Evolutionary conservation across 2,888 invertebrate species (phyloP).

Genomic region (Eristalis tenax): DNA sequence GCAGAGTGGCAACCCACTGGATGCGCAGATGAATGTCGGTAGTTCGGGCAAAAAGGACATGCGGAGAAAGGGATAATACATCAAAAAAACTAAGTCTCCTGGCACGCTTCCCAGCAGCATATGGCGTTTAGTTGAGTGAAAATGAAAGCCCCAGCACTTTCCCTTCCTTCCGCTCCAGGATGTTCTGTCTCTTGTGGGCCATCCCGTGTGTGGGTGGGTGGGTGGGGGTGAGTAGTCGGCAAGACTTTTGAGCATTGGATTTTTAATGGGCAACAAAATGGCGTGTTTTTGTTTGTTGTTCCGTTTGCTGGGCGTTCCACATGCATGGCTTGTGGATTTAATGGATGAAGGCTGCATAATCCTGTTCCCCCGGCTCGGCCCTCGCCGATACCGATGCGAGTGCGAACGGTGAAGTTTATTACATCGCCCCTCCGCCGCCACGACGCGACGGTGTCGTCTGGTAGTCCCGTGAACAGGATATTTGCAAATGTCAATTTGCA

Average conservation of each 20-base stretch:
- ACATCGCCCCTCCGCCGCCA: neutral
- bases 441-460: neutral
- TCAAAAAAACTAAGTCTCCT: slow-evolving; percentile 52
- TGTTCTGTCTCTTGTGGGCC: neutral
- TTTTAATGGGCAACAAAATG: slow-evolving; percentile 60
- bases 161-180: neutral
- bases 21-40: slow-evolving; percentile 8
- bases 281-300: slow-evolving; percentile 50
- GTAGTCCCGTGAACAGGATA: slow-evolving; percentile 52
- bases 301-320: neutral
- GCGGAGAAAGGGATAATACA: slow-evolving; percentile 40
- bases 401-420: slow-evolving; percentile 21
- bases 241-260: slow-evolving; percentile 42
- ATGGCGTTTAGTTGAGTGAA: slow-evolving; percentile 52
- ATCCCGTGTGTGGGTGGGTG: neutral
- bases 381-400: slow-evolving; percentile 9
- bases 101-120: slow-evolving; percentile 59
- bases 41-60: slow-evolving; percentile 33
- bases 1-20: neutral
- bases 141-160: slow-evolving; percentile 47
- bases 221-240: neutral
- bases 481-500: slow-evolving; percentile 64
- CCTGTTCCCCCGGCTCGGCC: neutral
- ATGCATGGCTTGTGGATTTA: neutral
- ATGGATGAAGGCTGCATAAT: slow-evolving; percentile 8